Evolutionary conservation across 2,888 invertebrate genomes (phyloP).

Genomic region (Atethmia centrago): DNA sequence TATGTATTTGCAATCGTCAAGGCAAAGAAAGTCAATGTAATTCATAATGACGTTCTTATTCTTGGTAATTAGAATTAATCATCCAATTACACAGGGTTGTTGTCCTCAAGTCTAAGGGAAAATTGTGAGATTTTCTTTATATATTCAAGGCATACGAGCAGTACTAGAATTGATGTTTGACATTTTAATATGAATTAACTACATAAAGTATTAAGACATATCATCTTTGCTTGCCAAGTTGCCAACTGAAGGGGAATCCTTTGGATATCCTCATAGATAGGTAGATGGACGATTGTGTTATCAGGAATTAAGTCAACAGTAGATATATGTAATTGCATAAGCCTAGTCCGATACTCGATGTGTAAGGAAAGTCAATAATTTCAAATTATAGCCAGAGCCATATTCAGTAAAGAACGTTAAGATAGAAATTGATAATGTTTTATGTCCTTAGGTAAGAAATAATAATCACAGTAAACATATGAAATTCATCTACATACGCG

Average conservation of each 20-base stretch:
- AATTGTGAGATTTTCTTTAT: slow-evolving; percentile 11
- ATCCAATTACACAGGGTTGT: slow-evolving; percentile 9
- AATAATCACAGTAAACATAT: background rate
- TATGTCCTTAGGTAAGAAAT: background rate
- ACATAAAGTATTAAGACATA: background rate
- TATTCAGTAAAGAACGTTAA: background rate
- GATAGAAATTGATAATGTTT: background rate
- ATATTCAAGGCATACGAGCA: slow-evolving; percentile 37
- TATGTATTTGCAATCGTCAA: background rate
- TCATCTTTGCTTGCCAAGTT: slow-evolving; percentile 10
- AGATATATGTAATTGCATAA: background rate
- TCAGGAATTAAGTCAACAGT: background rate
- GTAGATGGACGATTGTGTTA: background rate
- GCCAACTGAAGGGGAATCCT: slow-evolving; percentile 5
- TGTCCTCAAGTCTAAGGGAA: slow-evolving; percentile 29
- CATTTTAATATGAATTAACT: slow-evolving; percentile 14
- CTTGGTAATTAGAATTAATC: slow-evolving; percentile 5
- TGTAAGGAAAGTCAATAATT: background rate
- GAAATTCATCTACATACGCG: too few species aligned
- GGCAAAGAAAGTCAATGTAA: background rate
- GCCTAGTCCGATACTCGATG: background rate
- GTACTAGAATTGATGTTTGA: background rate
- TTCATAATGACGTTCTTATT: background rate
- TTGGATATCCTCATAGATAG: background rate
- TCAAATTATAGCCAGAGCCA: background rate